Conservation (phyloP, 2,888 invertebrate genomes). For the Lasioglossum marginatum region DNA sequence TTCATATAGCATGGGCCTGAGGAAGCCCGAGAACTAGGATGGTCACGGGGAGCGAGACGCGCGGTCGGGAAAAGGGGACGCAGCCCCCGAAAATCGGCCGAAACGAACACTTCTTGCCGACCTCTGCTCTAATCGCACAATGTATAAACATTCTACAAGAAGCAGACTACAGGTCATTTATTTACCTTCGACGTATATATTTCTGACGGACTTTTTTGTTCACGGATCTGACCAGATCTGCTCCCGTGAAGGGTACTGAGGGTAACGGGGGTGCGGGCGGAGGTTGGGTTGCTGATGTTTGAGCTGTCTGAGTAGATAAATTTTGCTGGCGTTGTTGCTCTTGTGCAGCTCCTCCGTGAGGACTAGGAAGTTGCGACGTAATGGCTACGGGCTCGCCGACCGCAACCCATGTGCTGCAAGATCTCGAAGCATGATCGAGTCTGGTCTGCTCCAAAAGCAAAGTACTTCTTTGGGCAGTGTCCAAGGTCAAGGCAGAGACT, state of each 20-base stretch:
- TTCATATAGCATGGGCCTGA: too few relatives aligned
- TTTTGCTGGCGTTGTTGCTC: slow-evolving; percentile 71
- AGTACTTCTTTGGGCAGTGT: slow-evolving; percentile 85
- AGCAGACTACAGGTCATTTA: neutral
- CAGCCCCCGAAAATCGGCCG: too few relatives aligned
- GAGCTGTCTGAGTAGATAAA: slow-evolving; percentile 27
- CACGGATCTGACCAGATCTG: slow-evolving; percentile 90
- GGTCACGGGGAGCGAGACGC: too few relatives aligned
- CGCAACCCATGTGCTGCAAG: slow-evolving; percentile 95
- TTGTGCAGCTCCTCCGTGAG: slow-evolving; percentile 88
- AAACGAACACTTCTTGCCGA: too few relatives aligned
- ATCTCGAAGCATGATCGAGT: slow-evolving; percentile 88
- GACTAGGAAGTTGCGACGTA: slow-evolving; percentile 93
- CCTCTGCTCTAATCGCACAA: neutral
- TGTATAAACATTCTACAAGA: neutral
- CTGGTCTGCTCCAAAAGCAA: slow-evolving; percentile 86
- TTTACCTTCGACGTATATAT: slow-evolving; percentile 89
- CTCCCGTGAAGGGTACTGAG: slow-evolving; percentile 87
- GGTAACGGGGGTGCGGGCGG: slow-evolving; percentile 84
- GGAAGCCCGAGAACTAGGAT: too few relatives aligned
- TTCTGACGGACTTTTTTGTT: slow-evolving; percentile 94
- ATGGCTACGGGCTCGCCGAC: slow-evolving; percentile 90
- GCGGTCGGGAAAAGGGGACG: too few relatives aligned
- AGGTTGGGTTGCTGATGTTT: slow-evolving; percentile 53
- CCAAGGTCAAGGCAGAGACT: slow-evolving; percentile 87